Percentiles rank a stretch among this genome's conserved stretches.
These are phyloP conservation scores for Neosalanx taihuensis DNA, from an alignment of 2,797 vertebrate genomes.

Conservation along the genomic window DNA sequence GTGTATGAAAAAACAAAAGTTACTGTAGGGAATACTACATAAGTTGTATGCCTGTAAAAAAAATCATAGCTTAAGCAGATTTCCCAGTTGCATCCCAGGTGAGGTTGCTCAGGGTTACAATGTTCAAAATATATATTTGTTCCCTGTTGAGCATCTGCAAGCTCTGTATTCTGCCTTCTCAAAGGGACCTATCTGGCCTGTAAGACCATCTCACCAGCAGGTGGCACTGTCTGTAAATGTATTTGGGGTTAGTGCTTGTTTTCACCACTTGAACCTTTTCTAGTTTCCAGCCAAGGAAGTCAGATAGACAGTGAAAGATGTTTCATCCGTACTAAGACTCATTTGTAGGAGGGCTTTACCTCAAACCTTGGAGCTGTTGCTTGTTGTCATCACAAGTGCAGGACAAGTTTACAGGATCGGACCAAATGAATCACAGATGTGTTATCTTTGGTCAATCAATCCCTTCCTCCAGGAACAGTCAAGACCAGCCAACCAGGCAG, in stretches of 20 bases:
- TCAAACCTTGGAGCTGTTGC: not conserved
- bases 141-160: too few species aligned
- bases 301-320: too few species aligned
- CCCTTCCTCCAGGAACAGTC: slow-evolving; percentile 32
- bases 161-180: too few species aligned
- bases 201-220: slow-evolving; percentile 39
- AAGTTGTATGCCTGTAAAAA: slow-evolving; percentile 8
- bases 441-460: slow-evolving; percentile 26
- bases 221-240: slow-evolving; percentile 48
- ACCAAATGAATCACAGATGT: slow-evolving; percentile 44
- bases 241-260: not conserved
- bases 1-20: slow-evolving; percentile 16
- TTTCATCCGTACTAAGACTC: too few species aligned
- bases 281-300: too few species aligned
- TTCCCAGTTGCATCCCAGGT: not conserved
- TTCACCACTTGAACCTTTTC: too few species aligned
- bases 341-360: too few species aligned
- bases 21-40: not conserved
- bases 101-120: too few species aligned
- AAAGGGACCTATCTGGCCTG: too few species aligned
- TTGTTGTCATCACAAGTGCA: not conserved
- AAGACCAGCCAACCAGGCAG: slow-evolving; percentile 21
- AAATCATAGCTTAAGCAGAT: not conserved
- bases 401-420: slow-evolving; percentile 18
- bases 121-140: too few species aligned